Base-by-base conservation (phyloP, 2,797 vertebrate species). In the Coregonus ussuriensis region DNA sequence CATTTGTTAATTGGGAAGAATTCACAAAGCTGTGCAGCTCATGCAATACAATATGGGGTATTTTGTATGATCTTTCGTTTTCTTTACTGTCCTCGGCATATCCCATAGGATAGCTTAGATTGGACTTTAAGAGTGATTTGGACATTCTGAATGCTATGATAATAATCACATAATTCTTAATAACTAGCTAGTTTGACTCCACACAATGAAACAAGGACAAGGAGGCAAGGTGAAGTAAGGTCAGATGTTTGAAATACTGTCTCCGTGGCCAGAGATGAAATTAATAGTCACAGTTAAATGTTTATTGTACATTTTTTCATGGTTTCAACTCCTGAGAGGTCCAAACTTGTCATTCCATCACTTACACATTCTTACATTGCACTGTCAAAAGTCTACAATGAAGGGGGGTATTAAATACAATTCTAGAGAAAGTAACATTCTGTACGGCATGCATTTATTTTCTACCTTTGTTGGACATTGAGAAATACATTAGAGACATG, bases 391-490 rank as follows among this genome's bases (percentile, higher is more conserved):
- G 14, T 15, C 11, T 13, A 29, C 25, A 29, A 65, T 29, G 62
- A 63, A 29, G 53, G 53, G 53, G 16, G 18, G 18, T 16, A n/a
- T 59, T 59, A 7, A 6, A 21, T 18, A 59, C n/a, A 18, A 21
- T 59, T 59, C n/a, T 21, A 56, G 59, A 25, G 72, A 74, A 25
- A 41, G 56, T 11, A 62, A 62, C 54, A 41, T 54, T 62, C 53
- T 73, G 74, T 21, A 14, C 56, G 0, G 4, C 3, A 6, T 41
- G 35, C 31, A 78, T 88, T 76, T 74, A 79, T 87, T 82, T 79
- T 65, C 41, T 66, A 21, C 21, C 31, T 56, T 1, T 5, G 69
- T 63, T 47, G 68, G 62, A 74, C 79, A 76, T 14, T 25, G 41
- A 74, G 31, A 74, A 33, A 51, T 16, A 35, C 14, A n/a, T 69